Percentiles rank a stretch among this genome's conserved stretches.
phyloP scores from a whole-genome alignment of 2,797 vertebrate species.

The Gouania willdenowi region DNA sequence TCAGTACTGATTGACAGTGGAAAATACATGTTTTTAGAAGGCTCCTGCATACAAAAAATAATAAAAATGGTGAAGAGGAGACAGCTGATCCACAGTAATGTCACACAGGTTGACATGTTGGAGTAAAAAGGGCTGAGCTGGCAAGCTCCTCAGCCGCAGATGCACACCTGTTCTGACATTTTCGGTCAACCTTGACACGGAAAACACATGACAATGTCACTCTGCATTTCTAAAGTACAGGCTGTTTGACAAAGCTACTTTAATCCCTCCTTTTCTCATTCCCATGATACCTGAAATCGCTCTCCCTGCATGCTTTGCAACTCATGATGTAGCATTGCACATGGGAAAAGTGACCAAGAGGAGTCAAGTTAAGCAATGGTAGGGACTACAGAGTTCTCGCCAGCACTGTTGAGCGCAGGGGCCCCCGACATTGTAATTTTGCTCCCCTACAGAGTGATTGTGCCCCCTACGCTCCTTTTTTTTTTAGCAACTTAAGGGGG shows the following conservation, averaged over 20 bases:
- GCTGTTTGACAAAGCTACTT: slow-evolving; percentile 42
- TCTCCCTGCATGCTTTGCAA: slow-evolving; percentile 22
- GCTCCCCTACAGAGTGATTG: too few species aligned
- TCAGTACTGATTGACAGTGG: too few species aligned
- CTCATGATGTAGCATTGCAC: slow-evolving; percentile 11
- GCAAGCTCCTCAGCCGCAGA: slow-evolving; percentile 74
- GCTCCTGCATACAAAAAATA: too few species aligned
- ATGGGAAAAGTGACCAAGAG: too few species aligned
- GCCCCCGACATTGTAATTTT: too few species aligned
- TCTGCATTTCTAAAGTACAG: slow-evolving; percentile 58
- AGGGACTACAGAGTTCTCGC: too few species aligned
- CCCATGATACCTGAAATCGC: slow-evolving; percentile 50
- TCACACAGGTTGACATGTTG: slow-evolving; percentile 64
- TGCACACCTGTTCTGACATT: slow-evolving; percentile 82
- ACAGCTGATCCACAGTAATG: slow-evolving; percentile 52
- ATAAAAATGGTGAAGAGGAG: slow-evolving; percentile 37
- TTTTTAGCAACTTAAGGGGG: too few species aligned
- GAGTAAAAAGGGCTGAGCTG: slow-evolving; percentile 72
- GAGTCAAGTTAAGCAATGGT: too few species aligned
- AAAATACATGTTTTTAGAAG: slow-evolving; percentile 23
- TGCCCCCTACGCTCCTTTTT: too few species aligned
- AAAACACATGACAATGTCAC: slow-evolving; percentile 76
- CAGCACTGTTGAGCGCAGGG: too few species aligned
- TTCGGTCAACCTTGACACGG: slow-evolving; percentile 78
- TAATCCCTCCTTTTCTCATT: slow-evolving; percentile 35